Conservation (phyloP, 2,113 vertebrate species). For the Heterochromis multidens region DNA sequence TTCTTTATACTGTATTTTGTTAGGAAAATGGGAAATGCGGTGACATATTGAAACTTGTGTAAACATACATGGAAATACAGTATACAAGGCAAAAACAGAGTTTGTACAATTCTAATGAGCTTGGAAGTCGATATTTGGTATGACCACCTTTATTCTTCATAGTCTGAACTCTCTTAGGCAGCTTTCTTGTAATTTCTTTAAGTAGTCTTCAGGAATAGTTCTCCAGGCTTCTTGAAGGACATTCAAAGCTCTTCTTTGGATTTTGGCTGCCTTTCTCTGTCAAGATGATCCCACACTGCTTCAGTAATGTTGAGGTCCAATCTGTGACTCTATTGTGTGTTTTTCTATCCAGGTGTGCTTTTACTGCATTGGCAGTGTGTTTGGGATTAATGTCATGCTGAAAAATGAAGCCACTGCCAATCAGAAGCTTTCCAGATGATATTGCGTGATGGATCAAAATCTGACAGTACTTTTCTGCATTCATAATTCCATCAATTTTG, state of each 20-base stretch:
- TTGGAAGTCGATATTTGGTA: not conserved
- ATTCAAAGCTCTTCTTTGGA: not conserved
- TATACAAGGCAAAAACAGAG: not conserved
- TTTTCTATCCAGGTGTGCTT: not conserved
- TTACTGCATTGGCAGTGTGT: not conserved
- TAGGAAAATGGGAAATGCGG: not conserved
- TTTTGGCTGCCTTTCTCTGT: not conserved
- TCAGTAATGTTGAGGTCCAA: not conserved
- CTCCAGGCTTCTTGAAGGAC: not conserved
- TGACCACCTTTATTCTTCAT: not conserved
- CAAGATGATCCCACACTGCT: not conserved
- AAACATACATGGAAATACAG: not conserved
- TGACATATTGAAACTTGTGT: not conserved
- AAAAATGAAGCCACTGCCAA: no score
- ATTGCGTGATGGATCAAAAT: no score
- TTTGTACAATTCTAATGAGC: not conserved
- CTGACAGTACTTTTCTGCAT: no score
- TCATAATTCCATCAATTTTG: no score
- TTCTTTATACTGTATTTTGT: not conserved
- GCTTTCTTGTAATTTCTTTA: not conserved
- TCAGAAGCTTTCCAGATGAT: no score
- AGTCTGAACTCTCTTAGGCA: not conserved
- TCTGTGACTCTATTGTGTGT: not conserved
- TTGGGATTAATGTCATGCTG: not conserved
- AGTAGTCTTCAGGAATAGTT: not conserved